A percentile compares a stretch with the other conserved stretches of the same genome.
Evolutionary conservation across 2,113 vertebrate species (phyloP).

Genomic region (Plecotus auritus): DNA sequence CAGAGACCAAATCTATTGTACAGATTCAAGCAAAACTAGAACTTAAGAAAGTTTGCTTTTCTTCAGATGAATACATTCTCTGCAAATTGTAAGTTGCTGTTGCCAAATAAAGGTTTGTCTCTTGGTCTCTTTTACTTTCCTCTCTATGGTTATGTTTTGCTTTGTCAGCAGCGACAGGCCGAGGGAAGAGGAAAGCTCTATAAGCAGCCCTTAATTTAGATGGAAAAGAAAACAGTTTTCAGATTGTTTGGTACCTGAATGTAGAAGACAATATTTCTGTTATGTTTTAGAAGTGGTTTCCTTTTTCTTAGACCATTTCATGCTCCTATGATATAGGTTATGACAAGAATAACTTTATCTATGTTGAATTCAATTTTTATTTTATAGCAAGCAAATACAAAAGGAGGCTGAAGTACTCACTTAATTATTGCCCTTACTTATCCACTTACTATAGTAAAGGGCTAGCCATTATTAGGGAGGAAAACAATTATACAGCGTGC

Average conservation of each 20-base stretch:
- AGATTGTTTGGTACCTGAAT: neutral
- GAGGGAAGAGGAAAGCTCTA: neutral
- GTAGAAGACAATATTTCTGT: neutral
- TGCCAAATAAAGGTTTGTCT: neutral
- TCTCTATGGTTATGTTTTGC: neutral
- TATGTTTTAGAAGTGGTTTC: neutral
- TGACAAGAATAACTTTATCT: slow-evolving; percentile 15
- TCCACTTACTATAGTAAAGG: neutral
- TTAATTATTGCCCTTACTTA: slow-evolving; percentile 13
- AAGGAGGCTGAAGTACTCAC: neutral
- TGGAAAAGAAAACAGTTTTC: neutral
- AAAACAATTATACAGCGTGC: neutral
- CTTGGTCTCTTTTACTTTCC: neutral
- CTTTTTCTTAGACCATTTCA: neutral
- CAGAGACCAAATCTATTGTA: neutral
- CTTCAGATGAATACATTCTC: neutral
- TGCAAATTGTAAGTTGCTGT: neutral
- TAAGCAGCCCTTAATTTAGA: neutral
- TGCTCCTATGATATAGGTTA: neutral
- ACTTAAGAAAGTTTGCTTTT: neutral
- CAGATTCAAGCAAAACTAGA: neutral
- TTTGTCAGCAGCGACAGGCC: neutral
- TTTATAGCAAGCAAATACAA: slow-evolving; percentile 22
- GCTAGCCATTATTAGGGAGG: neutral
- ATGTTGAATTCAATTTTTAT: slow-evolving; percentile 8